Evolutionary conservation across 2,888 invertebrate genomes (phyloP).

Genomic region (Hyppa rectilinea): DNA sequence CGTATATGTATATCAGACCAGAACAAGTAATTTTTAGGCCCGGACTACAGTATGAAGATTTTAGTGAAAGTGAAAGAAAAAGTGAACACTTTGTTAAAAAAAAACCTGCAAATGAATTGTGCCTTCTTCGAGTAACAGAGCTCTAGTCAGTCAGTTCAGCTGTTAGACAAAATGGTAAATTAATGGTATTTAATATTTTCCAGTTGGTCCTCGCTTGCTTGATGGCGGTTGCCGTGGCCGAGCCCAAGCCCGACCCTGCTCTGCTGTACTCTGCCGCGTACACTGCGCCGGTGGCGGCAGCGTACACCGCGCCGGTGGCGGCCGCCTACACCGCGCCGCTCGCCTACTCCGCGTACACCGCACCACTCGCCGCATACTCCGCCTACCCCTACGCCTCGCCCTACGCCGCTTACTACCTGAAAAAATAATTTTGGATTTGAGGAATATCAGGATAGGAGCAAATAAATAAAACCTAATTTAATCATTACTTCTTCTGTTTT

Average conservation of each 20-base stretch:
- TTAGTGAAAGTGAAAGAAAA: slow-evolving; percentile 19
- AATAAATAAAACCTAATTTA: slow-evolving; percentile 8
- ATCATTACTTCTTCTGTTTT: not conserved
- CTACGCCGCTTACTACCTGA: slow-evolving; percentile 59
- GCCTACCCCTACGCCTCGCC: slow-evolving; percentile 75
- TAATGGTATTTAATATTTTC: slow-evolving; percentile 56
- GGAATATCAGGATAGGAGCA: not conserved
- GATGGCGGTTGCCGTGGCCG: slow-evolving; percentile 78
- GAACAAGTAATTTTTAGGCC: not conserved
- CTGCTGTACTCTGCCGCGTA: slow-evolving; percentile 77
- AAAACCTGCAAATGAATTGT: not conserved
- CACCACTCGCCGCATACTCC: slow-evolving; percentile 71
- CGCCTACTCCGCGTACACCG: slow-evolving; percentile 65
- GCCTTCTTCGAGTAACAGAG: not conserved
- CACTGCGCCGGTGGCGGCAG: slow-evolving; percentile 74
- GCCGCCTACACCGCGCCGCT: slow-evolving; percentile 78
- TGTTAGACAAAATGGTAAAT: not conserved
- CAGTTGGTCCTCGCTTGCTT: slow-evolving; percentile 82
- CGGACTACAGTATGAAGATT: not conserved
- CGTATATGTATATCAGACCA: slow-evolving; percentile 63
- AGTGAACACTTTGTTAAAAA: no score
- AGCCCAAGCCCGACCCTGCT: slow-evolving; percentile 79
- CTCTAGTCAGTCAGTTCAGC: not conserved
- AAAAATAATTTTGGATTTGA: slow-evolving; percentile 23
- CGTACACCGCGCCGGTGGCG: slow-evolving; percentile 75